These are phyloP conservation scores for Cyprinus carpio DNA, from an alignment of 2,113 vertebrate genomes.

Conservation along the genomic window DNA sequence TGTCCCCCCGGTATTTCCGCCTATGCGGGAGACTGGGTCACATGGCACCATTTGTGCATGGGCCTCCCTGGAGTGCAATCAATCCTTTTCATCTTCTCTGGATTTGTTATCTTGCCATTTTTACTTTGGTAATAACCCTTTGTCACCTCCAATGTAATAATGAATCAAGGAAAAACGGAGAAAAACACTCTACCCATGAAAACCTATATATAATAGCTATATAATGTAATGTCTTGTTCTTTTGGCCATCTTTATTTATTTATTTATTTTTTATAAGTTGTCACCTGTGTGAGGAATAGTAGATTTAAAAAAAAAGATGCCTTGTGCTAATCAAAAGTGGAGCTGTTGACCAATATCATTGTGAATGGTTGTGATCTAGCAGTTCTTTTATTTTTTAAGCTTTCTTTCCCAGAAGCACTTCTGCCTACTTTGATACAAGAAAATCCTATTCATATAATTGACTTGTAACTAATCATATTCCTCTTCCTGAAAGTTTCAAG, in stretches of 20 bases:
- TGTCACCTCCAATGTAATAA: conserved; percentile 66
- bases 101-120: conserved; percentile 67
- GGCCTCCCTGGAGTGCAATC: conserved; percentile 65
- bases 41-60: conserved; percentile 65
- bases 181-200: conserved; percentile 31
- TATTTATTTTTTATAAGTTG: background rate
- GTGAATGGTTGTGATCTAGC: conserved; percentile 4
- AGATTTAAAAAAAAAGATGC: background rate
- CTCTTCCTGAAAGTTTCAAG: background rate
- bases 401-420: background rate
- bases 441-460: background rate
- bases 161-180: conserved; percentile 60
- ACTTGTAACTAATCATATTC: background rate
- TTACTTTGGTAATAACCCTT: conserved; percentile 71
- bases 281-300: background rate
- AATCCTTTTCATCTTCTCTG: conserved; percentile 73
- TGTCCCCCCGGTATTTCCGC: too few relatives aligned
- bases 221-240: background rate
- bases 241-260: background rate
- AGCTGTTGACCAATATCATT: background rate
- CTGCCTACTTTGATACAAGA: background rate
- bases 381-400: too few relatives aligned
- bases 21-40: conserved; percentile 55
- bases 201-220: conserved; percentile 51
- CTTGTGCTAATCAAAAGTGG: background rate